phyloP scores from a whole-genome alignment of 2,797 vertebrate genomes.

The Anguilla anguilla region DNA sequence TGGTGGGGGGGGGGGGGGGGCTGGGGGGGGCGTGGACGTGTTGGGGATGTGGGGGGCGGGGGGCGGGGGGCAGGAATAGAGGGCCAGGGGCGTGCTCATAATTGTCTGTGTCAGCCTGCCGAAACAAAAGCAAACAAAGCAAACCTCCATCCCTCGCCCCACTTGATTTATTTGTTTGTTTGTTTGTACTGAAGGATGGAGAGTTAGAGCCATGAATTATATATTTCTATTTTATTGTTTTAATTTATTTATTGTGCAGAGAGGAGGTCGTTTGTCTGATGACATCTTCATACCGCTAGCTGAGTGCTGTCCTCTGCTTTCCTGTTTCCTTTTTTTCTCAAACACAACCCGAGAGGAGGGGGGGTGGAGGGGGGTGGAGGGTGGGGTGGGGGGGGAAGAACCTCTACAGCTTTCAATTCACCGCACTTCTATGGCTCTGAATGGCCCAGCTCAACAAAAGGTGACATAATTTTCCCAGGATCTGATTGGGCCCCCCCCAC shows the following conservation, averaged over 20 bases:
- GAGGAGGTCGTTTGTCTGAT: slow-evolving; percentile 60
- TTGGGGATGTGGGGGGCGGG: slow-evolving; percentile 16
- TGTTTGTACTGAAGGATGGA: background rate
- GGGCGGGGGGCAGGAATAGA: slow-evolving; percentile 35
- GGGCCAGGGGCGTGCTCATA: slow-evolving; percentile 58
- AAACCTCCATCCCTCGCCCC: slow-evolving; percentile 40
- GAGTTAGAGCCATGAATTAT: background rate
- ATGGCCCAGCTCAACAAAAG: slow-evolving; percentile 82
- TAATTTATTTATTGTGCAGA: background rate
- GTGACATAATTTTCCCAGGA: slow-evolving; percentile 85
- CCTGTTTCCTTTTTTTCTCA: slow-evolving; percentile 53
- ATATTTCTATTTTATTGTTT: background rate
- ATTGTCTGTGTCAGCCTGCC: slow-evolving; percentile 54
- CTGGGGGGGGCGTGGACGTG: background rate
- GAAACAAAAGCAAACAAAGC: slow-evolving; percentile 55
- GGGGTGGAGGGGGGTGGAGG: slow-evolving; percentile 30
- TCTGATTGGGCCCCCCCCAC: slow-evolving; percentile 77
- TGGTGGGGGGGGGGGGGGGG: slow-evolving; percentile 34
- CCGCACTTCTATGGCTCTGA: slow-evolving; percentile 84
- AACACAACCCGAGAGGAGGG: slow-evolving; percentile 45
- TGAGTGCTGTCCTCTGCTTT: slow-evolving; percentile 70
- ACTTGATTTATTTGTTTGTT: slow-evolving; percentile 48
- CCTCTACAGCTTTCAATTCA: slow-evolving; percentile 82
- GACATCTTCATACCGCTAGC: slow-evolving; percentile 82
- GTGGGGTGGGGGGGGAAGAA: slow-evolving; percentile 61